phyloP scores from a whole-genome alignment of 2,888 invertebrate species.

The Plagiodera versicolora region DNA sequence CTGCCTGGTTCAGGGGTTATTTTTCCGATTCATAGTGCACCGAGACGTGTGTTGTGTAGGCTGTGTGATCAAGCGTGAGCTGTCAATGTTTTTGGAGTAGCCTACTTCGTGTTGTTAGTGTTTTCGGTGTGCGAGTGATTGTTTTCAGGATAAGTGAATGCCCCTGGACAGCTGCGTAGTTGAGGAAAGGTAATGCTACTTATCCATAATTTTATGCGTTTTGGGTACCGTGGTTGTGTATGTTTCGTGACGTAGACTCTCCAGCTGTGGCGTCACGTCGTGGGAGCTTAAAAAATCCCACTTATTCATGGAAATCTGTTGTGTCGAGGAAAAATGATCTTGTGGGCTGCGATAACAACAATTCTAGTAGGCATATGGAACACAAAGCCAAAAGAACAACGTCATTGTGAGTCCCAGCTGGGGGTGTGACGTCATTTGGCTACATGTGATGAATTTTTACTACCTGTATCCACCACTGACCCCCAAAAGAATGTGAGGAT shows the following conservation, averaged over 20 bases:
- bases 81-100: conserved; percentile 27
- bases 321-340: conserved; percentile 17
- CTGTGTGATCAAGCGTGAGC: conserved; percentile 9
- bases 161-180: neutral
- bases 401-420: neutral
- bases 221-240: neutral
- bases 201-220: no score
- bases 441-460: neutral
- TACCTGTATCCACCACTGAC: no score
- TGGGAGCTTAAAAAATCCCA: conserved; percentile 23
- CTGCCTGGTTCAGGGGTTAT: neutral
- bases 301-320: conserved; percentile 10
- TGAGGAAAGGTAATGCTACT: conserved; percentile 16
- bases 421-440: neutral
- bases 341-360: neutral
- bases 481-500: no score
- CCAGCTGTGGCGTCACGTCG: conserved; percentile 22
- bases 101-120: conserved; percentile 13
- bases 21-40: no score
- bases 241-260: conserved; percentile 15
- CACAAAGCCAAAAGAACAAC: neutral
- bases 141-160: no score
- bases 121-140: conserved; percentile 3
- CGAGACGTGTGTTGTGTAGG: neutral
- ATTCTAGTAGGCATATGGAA: neutral